Evolutionary conservation across 2,888 invertebrate species (phyloP).

Genomic region (Andrena trimmerana): DNA sequence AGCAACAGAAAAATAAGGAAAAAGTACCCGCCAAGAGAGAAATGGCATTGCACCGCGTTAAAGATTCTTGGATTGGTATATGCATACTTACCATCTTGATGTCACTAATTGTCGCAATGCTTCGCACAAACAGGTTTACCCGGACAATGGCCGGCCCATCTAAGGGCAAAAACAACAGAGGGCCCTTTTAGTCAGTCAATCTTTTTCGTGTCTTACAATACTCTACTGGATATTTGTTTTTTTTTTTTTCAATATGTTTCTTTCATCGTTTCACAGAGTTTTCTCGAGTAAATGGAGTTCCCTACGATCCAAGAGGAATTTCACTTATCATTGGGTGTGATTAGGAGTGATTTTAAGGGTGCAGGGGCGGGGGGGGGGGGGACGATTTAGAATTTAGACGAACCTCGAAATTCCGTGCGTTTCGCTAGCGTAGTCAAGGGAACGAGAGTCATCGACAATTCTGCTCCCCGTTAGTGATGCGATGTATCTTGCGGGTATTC

Average conservation of each 20-base stretch:
- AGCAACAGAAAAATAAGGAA: conserved; percentile 70
- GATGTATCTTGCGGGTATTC: background rate
- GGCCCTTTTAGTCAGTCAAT: conserved; percentile 77
- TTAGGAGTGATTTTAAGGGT: background rate
- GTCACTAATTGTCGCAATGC: conserved; percentile 99
- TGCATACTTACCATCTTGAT: conserved; percentile 98
- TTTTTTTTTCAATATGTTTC: conserved; percentile 12
- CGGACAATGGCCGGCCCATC: conserved; percentile 98
- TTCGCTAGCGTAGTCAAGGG: background rate
- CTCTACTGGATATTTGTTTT: conserved; percentile 64
- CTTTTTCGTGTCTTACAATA: conserved; percentile 66
- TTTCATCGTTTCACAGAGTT: background rate
- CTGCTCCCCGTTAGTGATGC: background rate
- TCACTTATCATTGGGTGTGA: background rate
- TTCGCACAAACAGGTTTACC: conserved; percentile 99
- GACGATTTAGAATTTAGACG: background rate
- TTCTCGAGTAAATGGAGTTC: background rate
- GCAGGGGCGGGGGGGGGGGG: background rate
- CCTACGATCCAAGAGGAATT: conserved; percentile 2
- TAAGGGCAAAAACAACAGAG: conserved; percentile 86
- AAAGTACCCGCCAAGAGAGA: conserved; percentile 71
- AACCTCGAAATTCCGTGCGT: background rate
- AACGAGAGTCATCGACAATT: background rate
- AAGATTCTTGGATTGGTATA: conserved; percentile 70
- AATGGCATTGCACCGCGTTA: conserved; percentile 67